A percentile compares a stretch with the other conserved stretches of the same genome.
phyloP scores from a whole-genome alignment of 2,113 vertebrate genomes.

The Hypocryptadius cinnamomeus region DNA sequence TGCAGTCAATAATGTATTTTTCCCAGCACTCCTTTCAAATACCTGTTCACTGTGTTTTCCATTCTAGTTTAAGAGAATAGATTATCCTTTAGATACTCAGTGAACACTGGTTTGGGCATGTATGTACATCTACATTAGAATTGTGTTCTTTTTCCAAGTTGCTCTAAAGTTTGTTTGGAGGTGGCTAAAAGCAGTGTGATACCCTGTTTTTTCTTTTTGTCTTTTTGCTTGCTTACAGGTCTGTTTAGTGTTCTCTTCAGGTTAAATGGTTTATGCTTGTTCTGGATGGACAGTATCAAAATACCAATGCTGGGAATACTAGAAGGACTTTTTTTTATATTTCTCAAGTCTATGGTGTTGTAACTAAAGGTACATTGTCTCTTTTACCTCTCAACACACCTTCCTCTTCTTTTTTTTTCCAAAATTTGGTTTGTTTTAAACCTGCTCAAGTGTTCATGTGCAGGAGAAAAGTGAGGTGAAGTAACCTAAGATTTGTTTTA shows the following conservation, averaged over 20 bases:
- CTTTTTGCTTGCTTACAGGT: background rate
- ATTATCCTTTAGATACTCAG: background rate
- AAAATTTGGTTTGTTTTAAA: background rate
- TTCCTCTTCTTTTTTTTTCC: background rate
- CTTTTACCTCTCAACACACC: background rate
- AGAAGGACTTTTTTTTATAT: background rate
- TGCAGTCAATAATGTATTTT: background rate
- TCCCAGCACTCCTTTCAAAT: background rate
- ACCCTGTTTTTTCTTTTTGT: background rate
- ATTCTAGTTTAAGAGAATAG: background rate
- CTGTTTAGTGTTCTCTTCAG: background rate
- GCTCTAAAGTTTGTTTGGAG: background rate
- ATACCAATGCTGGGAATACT: background rate
- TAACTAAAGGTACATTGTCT: background rate
- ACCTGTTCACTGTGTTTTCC: background rate
- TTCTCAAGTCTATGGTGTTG: background rate
- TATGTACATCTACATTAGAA: background rate
- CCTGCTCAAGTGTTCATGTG: background rate
- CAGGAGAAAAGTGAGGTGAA: background rate
- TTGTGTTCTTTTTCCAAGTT: background rate
- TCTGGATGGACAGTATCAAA: background rate
- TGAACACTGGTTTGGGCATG: background rate
- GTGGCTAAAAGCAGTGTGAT: background rate
- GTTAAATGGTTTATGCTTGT: background rate
- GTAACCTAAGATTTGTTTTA: background rate